Evolutionary conservation across 2,797 vertebrate genomes (phyloP).

Genomic region (Cottoperca gobio): DNA sequence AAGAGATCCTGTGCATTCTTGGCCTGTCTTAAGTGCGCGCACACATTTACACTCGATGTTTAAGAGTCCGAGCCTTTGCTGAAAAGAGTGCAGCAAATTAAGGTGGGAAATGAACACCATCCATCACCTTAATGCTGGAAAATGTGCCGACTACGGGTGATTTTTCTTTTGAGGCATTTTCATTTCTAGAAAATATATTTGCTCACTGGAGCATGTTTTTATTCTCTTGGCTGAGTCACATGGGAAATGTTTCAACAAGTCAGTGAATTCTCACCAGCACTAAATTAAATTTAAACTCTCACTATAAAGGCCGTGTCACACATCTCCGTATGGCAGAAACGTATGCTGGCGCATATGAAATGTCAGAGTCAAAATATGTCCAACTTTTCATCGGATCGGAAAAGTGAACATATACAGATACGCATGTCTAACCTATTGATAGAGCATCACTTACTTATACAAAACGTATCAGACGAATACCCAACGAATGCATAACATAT

Average conservation of each 20-base stretch:
- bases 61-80: slow-evolving; percentile 20
- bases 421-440: too few species aligned
- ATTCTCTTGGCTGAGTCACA: slow-evolving; percentile 11
- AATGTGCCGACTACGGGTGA: neutral
- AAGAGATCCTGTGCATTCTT: slow-evolving; percentile 22
- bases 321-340: too few species aligned
- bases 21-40: slow-evolving; percentile 14
- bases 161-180: slow-evolving; percentile 39
- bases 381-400: too few species aligned
- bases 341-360: too few species aligned
- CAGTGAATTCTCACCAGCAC: slow-evolving; percentile 2
- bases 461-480: too few species aligned
- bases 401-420: too few species aligned
- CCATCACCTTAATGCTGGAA: slow-evolving; percentile 50
- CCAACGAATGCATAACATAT: too few species aligned
- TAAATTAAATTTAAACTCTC: slow-evolving; percentile 1
- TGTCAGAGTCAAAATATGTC: too few species aligned
- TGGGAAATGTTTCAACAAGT: neutral
- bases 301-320: too few species aligned
- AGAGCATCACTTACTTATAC: too few species aligned
- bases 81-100: slow-evolving; percentile 24
- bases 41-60: slow-evolving; percentile 16
- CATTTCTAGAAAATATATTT: slow-evolving; percentile 34
- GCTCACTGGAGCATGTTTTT: slow-evolving; percentile 21
- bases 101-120: slow-evolving; percentile 57